Evolutionary conservation across 2,797 vertebrate genomes (phyloP).

Genomic region (Bovichtus diacanthus): DNA sequence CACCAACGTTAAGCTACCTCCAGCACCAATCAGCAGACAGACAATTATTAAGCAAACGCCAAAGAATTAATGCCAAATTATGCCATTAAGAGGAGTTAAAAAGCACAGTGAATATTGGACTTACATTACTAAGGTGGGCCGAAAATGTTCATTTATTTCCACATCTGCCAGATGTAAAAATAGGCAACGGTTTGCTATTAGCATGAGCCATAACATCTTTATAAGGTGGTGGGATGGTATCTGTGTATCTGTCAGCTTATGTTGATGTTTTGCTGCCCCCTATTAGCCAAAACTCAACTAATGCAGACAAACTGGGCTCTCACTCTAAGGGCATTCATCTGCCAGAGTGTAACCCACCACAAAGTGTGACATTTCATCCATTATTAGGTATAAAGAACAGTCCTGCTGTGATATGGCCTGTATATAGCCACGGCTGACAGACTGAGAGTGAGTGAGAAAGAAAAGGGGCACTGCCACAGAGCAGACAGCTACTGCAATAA

Average conservation of each 20-base stretch:
- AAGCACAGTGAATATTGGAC: too few relatives aligned
- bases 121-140: background rate
- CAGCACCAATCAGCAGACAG: background rate
- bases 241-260: background rate
- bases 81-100: background rate
- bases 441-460: background rate
- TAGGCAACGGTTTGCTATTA: background rate
- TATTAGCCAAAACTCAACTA: constrained; percentile 1
- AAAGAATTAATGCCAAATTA: background rate
- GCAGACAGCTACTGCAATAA: constrained; percentile 17
- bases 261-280: constrained; percentile 3
- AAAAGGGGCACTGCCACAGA: background rate
- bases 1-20: too few relatives aligned
- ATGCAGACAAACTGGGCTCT: background rate
- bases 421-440: constrained; percentile 6
- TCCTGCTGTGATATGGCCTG: constrained; percentile 25
- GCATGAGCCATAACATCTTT: background rate
- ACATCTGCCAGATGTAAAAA: background rate
- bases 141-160: background rate
- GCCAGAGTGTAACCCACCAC: constrained; percentile 1
- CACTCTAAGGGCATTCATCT: constrained; percentile 7
- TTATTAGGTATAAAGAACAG: constrained; percentile 17
- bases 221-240: background rate
- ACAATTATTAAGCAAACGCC: background rate
- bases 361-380: constrained; percentile 30